Conservation (phyloP, 2,888 invertebrate species). For the Teleiodes luculella region DNA sequence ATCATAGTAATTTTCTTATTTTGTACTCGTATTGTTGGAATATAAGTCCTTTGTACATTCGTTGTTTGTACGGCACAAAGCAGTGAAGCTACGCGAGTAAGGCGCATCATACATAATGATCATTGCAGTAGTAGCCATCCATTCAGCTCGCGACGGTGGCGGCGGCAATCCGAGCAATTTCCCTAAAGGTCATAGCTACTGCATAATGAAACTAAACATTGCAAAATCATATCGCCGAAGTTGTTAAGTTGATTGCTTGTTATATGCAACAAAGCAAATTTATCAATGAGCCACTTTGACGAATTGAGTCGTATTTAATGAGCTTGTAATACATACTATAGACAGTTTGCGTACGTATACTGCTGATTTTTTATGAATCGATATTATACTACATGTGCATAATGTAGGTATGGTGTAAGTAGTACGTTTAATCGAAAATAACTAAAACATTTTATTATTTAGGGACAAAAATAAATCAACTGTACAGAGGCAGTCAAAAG, state of each 20-base stretch:
- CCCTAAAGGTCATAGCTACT: conserved; percentile 46
- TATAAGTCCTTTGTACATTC: not conserved
- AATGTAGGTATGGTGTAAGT: too few species aligned
- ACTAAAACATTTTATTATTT: too few species aligned
- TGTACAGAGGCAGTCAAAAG: too few species aligned
- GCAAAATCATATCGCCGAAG: conserved; percentile 29
- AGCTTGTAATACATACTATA: not conserved
- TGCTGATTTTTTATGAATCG: too few species aligned
- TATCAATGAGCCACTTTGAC: not conserved
- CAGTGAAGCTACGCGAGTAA: too few species aligned
- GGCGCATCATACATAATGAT: conserved; percentile 23
- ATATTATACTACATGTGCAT: too few species aligned
- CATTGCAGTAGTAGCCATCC: conserved; percentile 19
- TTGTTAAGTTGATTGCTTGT: not conserved
- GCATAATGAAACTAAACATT: conserved; percentile 44
- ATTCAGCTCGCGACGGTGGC: conserved; percentile 12
- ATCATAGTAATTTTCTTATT: conserved; percentile 4
- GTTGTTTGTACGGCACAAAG: conserved; percentile 16
- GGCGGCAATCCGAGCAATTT: conserved; percentile 33
- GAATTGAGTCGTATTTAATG: not conserved
- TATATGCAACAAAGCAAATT: not conserved
- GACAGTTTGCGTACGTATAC: too few species aligned
- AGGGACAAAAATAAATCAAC: too few species aligned
- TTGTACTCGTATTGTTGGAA: not conserved
- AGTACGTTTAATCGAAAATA: too few species aligned